A percentile compares a stretch with the other conserved stretches of the same genome.
Evolutionary conservation across 2,797 vertebrate genomes (phyloP).

Genomic region (Leuciscus waleckii): DNA sequence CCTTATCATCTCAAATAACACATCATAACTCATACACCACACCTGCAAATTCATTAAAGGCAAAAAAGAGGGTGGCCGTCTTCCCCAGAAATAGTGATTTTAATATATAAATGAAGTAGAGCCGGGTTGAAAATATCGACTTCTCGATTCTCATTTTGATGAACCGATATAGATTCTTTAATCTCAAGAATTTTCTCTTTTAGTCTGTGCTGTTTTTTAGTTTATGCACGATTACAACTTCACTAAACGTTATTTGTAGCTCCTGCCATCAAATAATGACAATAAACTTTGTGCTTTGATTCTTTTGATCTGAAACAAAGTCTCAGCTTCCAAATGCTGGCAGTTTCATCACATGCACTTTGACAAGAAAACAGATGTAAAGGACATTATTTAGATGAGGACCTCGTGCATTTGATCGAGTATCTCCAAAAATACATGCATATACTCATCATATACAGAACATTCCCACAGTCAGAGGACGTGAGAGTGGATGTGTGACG

Average conservation of each 20-base stretch:
- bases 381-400: background rate
- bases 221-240: background rate
- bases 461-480: background rate
- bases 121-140: background rate
- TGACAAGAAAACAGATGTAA: background rate
- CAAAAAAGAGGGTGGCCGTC: too few relatives aligned
- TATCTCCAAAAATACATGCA: background rate
- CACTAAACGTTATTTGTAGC: background rate
- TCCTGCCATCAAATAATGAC: background rate
- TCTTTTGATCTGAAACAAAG: background rate
- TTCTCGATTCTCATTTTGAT: too few relatives aligned
- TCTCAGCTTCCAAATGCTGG: too few relatives aligned
- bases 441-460: too few relatives aligned
- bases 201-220: background rate
- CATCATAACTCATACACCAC: background rate
- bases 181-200: background rate
- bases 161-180: background rate
- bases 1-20: background rate
- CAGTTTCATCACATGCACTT: background rate
- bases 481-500: conserved; percentile 57
- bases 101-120: too few relatives aligned
- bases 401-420: background rate
- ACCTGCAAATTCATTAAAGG: background rate
- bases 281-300: background rate
- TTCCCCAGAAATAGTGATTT: too few relatives aligned